Conservation (phyloP, 1,140 invertebrate species). For the Trichonephila clavata region DNA sequence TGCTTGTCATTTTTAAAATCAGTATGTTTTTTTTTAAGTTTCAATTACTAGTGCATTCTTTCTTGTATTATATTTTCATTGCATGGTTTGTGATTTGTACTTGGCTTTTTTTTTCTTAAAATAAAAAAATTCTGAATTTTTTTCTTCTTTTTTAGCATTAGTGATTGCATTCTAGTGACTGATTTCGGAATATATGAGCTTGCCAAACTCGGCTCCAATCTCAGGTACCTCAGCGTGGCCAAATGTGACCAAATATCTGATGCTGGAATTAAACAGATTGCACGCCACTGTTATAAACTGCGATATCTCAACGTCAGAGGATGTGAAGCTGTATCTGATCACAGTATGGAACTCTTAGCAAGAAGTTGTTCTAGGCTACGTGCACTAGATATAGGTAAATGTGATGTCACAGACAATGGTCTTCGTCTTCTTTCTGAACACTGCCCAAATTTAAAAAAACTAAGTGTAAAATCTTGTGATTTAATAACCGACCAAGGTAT, state of each 20-base stretch:
- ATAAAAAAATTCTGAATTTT: not conserved
- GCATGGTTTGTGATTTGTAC: not conserved
- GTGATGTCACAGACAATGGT: slow-evolving; percentile 93
- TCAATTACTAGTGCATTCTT: too few species aligned
- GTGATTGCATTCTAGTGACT: slow-evolving; percentile 93
- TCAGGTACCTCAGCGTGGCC: slow-evolving; percentile 93
- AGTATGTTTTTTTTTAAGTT: too few species aligned
- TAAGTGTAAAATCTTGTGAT: slow-evolving; percentile 94
- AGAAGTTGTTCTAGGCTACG: slow-evolving; percentile 90
- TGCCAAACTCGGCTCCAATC: slow-evolving; percentile 90
- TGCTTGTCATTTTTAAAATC: too few species aligned
- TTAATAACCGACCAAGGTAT: slow-evolving; percentile 92
- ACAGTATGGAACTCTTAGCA: slow-evolving; percentile 90
- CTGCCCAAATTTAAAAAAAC: slow-evolving; percentile 93
- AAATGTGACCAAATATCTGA: slow-evolving; percentile 92
- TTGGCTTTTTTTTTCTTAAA: not conserved
- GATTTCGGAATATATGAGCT: slow-evolving; percentile 95
- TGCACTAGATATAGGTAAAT: slow-evolving; percentile 94
- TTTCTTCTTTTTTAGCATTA: slow-evolving; percentile 85
- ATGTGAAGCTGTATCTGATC: slow-evolving; percentile 95
- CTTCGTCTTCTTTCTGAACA: slow-evolving; percentile 91
- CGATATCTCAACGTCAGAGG: slow-evolving; percentile 94
- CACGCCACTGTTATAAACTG: slow-evolving; percentile 92
- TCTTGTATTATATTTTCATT: too few species aligned
- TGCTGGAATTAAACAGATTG: slow-evolving; percentile 92